Evolutionary conservation across 1,140 invertebrate species (phyloP), one percentile per base, ranked within the genome.

Genomic region (Teleopsis dalmanni): DNA sequence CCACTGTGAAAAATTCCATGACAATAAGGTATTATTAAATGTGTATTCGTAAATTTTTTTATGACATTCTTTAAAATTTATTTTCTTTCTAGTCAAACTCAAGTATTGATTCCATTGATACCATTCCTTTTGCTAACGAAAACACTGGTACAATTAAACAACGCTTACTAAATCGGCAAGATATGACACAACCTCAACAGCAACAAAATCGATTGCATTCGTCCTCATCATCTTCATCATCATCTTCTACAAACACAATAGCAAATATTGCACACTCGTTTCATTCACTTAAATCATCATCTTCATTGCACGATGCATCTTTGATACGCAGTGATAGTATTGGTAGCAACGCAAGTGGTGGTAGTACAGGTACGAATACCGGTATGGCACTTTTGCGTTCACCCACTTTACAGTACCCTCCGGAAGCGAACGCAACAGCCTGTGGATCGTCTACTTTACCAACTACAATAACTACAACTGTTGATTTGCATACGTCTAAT

Each of bases 81-180:
- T 36, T 13, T 47, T 23, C 1, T 26, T 22, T 42, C 2, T 48
- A 93, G 84, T 95, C 92, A 58, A 94, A 84, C 76, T 94, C 91
- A 51, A 95, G 91, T 74, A 92, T 90, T 44, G 89, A 96, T 75
- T 95, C 91, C 19, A 71, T 71, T 36, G 94, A 97, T 72, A 94
- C 91, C 56, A 81, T 98, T 67, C 95, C 95, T 31, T 98, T 98
- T 74, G 95, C 95, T 50, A 98, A 98, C 72, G 95, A 98, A 67
- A 97, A 98, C 75, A 92, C 93, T 27, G 95, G 95, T 10, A 98
- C 95, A 21, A 98, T 98, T 64, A 95, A 95, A 58, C 78, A 76
- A 66, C 65, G 68, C 16, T 51, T 63, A 49, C 53, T 67, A 10
- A 70, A 70, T 41, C 60, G 65, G 7, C 63, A 67, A 51, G 65